Evolutionary conservation across 2,797 vertebrate genomes (phyloP).

Genomic region (Sebastes reedi): DNA sequence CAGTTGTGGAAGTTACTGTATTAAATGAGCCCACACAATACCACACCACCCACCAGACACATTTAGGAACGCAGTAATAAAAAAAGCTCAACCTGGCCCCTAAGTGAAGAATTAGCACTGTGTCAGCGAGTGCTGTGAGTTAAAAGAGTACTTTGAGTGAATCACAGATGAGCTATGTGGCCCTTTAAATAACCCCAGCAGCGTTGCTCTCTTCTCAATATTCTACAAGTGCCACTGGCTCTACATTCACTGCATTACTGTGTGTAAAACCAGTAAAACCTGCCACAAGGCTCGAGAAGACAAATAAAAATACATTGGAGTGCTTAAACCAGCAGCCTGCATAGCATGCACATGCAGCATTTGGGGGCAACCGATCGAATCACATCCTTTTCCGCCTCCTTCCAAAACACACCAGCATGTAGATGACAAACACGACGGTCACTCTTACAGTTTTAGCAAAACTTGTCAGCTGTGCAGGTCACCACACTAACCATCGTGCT

Average conservation of each 20-base stretch:
- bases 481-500: background rate
- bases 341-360: background rate
- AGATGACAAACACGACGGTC: background rate
- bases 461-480: background rate
- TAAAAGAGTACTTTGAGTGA: constrained; percentile 9
- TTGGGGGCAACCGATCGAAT: background rate
- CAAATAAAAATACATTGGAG: background rate
- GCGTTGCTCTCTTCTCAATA: constrained; percentile 3
- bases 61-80: background rate
- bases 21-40: constrained; percentile 22
- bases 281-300: background rate
- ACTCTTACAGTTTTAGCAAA: background rate
- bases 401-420: background rate
- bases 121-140: constrained; percentile 6
- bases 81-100: constrained; percentile 18
- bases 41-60: constrained; percentile 4
- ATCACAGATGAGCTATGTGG: constrained; percentile 17
- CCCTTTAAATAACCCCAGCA: constrained; percentile 4
- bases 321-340: background rate
- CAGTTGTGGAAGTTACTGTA: constrained; percentile 18
- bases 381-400: background rate
- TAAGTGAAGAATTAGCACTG: background rate
- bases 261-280: constrained; percentile 1
- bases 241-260: background rate
- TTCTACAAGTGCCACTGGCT: background rate